Conservation (phyloP, 2,888 invertebrate genomes). For the Orthonychiurus folsomi region DNA sequence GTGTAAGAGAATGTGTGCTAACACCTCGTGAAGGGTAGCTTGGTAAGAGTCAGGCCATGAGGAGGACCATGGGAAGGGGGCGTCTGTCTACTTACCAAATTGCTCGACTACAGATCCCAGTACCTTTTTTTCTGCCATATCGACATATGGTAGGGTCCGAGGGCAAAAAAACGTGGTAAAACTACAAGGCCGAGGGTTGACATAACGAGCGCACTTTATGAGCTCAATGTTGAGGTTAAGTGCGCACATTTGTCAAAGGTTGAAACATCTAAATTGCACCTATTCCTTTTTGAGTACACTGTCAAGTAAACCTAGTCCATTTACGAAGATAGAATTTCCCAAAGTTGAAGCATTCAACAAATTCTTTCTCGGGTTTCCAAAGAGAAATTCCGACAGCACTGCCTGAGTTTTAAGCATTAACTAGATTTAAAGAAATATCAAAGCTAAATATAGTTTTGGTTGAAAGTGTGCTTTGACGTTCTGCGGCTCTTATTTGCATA, state of each 20-base stretch:
- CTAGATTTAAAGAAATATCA: too few relatives aligned
- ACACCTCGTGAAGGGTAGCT: neutral
- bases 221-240: constrained; percentile 38
- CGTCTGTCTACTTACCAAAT: neutral
- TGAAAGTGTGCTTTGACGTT: too few relatives aligned
- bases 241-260: constrained; percentile 38
- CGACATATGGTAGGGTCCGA: neutral
- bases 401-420: too few relatives aligned
- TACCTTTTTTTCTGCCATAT: neutral
- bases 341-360: too few relatives aligned
- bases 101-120: too few relatives aligned
- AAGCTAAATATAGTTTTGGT: too few relatives aligned
- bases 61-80: neutral
- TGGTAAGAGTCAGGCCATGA: neutral
- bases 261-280: constrained; percentile 31
- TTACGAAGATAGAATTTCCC: too few relatives aligned
- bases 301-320: too few relatives aligned
- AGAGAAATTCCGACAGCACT: too few relatives aligned
- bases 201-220: constrained; percentile 37
- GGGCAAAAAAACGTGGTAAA: neutral
- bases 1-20: neutral
- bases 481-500: too few relatives aligned
- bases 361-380: too few relatives aligned
- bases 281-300: too few relatives aligned
- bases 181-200: constrained; percentile 21